phyloP scores from a whole-genome alignment of 2,888 invertebrate genomes.

The Antheraea yamamai region DNA sequence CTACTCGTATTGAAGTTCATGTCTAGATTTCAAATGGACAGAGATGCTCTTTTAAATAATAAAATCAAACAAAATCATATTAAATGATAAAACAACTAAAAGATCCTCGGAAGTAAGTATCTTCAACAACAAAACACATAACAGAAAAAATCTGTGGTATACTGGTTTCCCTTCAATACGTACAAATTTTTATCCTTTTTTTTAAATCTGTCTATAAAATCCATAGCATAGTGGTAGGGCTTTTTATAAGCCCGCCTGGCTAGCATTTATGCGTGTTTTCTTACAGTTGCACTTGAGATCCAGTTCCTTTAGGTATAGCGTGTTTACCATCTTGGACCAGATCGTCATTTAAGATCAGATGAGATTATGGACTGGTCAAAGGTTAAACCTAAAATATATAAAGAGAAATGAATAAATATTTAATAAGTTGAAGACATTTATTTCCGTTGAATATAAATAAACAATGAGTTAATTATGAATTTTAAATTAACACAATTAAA shows the following conservation, averaged over 20 bases:
- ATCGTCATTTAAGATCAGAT: too few relatives aligned
- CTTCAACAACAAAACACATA: constrained; percentile 36
- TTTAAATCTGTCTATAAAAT: too few relatives aligned
- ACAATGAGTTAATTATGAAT: constrained; percentile 66
- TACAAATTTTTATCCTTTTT: too few relatives aligned
- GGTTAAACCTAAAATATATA: too few relatives aligned
- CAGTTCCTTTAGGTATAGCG: too few relatives aligned
- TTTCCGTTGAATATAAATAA: constrained; percentile 66
- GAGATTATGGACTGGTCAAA: too few relatives aligned
- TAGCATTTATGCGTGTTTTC: too few relatives aligned
- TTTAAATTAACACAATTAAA: constrained; percentile 69
- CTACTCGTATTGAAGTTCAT: background rate
- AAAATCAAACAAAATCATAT: constrained; percentile 60
- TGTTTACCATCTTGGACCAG: too few relatives aligned
- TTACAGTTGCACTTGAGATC: background rate
- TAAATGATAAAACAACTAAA: constrained; percentile 63
- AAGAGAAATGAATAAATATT: constrained; percentile 8
- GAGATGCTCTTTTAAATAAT: constrained; percentile 65
- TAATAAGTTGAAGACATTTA: constrained; percentile 39
- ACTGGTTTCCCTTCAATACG: background rate
- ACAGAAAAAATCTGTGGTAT: background rate
- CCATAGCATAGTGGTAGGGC: too few relatives aligned
- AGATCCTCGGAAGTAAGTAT: constrained; percentile 55
- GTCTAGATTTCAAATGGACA: constrained; percentile 51
- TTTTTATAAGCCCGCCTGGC: too few relatives aligned